Evolutionary conservation across 2,113 vertebrate species (phyloP).

Genomic region (Trichechus manatus): DNA sequence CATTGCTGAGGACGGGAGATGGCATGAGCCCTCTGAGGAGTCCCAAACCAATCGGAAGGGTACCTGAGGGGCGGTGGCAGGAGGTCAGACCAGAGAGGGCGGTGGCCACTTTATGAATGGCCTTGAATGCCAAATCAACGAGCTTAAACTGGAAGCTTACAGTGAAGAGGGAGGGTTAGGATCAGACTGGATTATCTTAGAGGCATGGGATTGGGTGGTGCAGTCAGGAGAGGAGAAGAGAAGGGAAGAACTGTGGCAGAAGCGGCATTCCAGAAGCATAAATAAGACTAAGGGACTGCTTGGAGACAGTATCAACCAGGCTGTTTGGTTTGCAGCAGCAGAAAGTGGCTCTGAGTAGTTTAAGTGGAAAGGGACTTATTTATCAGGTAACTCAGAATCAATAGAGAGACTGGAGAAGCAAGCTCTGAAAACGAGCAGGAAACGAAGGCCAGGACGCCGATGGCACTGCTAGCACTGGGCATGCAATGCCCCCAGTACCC

Average conservation of each 20-base stretch:
- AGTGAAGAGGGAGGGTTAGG: background rate
- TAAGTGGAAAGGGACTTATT: background rate
- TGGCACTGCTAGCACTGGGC: rapidly evolving
- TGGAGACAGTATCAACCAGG: background rate
- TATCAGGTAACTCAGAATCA: background rate
- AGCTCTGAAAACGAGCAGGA: background rate
- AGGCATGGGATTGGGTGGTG: background rate
- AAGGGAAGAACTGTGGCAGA: background rate
- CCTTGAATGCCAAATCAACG: background rate
- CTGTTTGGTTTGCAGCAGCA: background rate
- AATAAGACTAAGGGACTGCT: too few species aligned
- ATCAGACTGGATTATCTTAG: background rate
- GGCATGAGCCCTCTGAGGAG: background rate
- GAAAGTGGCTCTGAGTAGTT: background rate
- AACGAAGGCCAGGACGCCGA: background rate
- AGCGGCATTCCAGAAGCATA: background rate
- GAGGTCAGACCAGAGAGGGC: background rate
- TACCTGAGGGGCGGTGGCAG: background rate
- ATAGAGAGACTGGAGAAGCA: background rate
- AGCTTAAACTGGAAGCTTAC: background rate
- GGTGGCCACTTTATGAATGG: background rate
- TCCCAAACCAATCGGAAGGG: background rate
- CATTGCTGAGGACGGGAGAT: background rate
- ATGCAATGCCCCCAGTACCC: background rate
- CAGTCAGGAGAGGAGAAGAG: background rate